Conservation (phyloP, 2,113 vertebrate genomes). For the Grantiella picta region DNA sequence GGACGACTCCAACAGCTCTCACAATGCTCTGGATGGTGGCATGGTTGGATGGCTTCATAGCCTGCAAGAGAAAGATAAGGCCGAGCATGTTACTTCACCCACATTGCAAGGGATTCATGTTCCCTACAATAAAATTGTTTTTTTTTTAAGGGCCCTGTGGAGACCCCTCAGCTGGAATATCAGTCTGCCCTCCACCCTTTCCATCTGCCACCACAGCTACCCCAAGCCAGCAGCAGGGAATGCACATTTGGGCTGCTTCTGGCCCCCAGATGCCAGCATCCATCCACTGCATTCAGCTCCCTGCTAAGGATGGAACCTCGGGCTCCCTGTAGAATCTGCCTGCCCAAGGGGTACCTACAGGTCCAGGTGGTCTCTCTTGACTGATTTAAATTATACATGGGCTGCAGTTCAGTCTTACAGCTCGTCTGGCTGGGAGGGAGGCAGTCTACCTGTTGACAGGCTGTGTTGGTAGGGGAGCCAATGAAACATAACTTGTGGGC, state of each 20-base stretch:
- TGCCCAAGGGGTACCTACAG: background rate
- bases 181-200: accelerated
- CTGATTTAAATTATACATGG: accelerated
- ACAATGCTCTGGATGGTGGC: slow-evolving; percentile 99
- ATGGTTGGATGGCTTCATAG: slow-evolving; percentile 93
- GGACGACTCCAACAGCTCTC: slow-evolving; percentile 88
- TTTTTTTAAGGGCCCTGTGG: background rate
- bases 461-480: background rate
- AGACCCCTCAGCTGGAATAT: background rate
- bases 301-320: background rate
- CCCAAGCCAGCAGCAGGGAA: background rate
- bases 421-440: background rate
- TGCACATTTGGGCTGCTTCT: accelerated
- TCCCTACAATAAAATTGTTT: background rate
- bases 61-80: slow-evolving; percentile 62
- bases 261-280: background rate
- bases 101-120: accelerated
- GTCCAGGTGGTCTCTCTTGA: background rate
- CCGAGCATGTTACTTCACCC: background rate
- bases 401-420: background rate
- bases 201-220: background rate
- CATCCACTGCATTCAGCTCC: background rate
- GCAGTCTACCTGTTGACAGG: background rate
- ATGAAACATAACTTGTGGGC: accelerated
- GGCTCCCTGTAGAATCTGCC: background rate